phyloP scores from a whole-genome alignment of 2,888 invertebrate genomes.

The Epiblema foenella region DNA sequence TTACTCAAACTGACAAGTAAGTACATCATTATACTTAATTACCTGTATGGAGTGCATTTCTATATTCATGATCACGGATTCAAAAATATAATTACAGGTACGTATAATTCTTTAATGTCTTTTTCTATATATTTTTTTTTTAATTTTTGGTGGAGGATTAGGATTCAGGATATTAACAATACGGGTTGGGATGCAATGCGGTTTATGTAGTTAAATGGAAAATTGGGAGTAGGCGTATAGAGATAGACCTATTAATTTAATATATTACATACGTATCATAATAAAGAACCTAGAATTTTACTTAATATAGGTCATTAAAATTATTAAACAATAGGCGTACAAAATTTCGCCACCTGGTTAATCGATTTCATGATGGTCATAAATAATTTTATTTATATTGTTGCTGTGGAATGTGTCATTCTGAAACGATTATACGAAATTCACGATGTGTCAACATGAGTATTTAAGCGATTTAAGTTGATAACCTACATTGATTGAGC shows the following conservation, averaged over 20 bases:
- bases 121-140: background rate
- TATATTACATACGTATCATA: background rate
- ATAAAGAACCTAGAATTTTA: background rate
- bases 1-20: slow-evolving; percentile 14
- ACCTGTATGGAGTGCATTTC: background rate
- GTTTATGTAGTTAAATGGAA: background rate
- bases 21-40: background rate
- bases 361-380: slow-evolving; percentile 4
- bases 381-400: slow-evolving; percentile 2
- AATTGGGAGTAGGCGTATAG: background rate
- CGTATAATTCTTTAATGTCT: background rate
- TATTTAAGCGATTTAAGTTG: background rate
- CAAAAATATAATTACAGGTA: background rate
- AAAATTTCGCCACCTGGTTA: background rate
- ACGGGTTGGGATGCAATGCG: background rate
- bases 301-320: background rate
- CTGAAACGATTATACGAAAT: slow-evolving; percentile 2
- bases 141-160: too few species aligned
- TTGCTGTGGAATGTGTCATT: background rate
- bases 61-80: background rate
- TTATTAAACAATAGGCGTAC: background rate
- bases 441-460: background rate
- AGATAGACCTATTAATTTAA: too few species aligned
- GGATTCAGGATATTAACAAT: too few species aligned
- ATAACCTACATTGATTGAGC: background rate